Percentiles rank a stretch among this genome's conserved stretches.
Evolutionary conservation across 2,888 invertebrate genomes (phyloP).

Genomic region (Scaptodrosophila latifasciaeformis): DNA sequence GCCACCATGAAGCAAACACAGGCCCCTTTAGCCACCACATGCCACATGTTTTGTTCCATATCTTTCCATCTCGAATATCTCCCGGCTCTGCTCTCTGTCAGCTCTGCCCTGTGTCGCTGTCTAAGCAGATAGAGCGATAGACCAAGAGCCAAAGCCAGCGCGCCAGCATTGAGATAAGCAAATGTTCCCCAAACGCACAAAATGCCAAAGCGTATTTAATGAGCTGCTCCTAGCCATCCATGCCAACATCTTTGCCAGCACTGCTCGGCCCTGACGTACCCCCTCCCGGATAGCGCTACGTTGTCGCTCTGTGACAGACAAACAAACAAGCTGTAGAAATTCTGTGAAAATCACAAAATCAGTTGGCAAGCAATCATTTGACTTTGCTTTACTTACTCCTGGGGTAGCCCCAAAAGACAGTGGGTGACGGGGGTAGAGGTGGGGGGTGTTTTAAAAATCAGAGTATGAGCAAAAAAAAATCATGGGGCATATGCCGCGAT

Average conservation of each 20-base stretch:
- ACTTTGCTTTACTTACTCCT: conserved; percentile 1
- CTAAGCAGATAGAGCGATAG: too few relatives aligned
- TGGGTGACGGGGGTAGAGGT: conserved; percentile 11
- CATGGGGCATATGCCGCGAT: conserved; percentile 53
- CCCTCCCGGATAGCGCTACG: background rate
- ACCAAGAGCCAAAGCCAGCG: too few relatives aligned
- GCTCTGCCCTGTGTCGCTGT: conserved; percentile 7
- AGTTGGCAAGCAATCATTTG: conserved; percentile 60
- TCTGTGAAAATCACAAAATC: conserved; percentile 61
- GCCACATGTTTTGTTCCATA: conserved; percentile 45
- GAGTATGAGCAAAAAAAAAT: conserved; percentile 24
- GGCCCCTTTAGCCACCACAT: too few relatives aligned
- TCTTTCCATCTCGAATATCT: conserved; percentile 49
- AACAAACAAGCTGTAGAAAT: conserved; percentile 19
- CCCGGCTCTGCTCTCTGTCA: conserved; percentile 29
- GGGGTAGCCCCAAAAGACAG: conserved; percentile 37
- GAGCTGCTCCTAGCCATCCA: conserved; percentile 28
- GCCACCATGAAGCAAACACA: too few relatives aligned
- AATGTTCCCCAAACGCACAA: conserved; percentile 43
- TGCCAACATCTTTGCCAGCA: too few relatives aligned
- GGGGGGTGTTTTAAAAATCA: background rate
- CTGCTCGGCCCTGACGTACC: too few relatives aligned
- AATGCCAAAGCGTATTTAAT: conserved; percentile 66
- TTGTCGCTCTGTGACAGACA: background rate
- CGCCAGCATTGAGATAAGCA: too few relatives aligned